A percentile compares a stretch with the other conserved stretches of the same genome.
phyloP scores from a whole-genome alignment of 2,797 vertebrate species.

The Tolypeutes matacus region DNA sequence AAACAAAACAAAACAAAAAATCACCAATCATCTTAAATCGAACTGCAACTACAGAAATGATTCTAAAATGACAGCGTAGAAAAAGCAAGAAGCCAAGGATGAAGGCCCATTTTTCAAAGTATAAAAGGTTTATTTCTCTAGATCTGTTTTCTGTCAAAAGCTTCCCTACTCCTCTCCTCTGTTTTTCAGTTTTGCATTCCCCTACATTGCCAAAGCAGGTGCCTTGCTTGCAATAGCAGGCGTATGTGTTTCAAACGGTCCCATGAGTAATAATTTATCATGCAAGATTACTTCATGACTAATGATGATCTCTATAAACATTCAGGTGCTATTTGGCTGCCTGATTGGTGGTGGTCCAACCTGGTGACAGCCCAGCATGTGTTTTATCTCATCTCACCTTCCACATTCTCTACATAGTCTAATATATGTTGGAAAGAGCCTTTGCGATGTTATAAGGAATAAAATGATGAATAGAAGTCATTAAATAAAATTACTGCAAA shows the following conservation, averaged over 20 bases:
- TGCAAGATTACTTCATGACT: constrained; percentile 78
- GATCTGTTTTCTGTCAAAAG: constrained; percentile 56
- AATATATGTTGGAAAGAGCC: constrained; percentile 43
- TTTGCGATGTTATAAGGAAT: constrained; percentile 72
- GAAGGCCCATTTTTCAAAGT: neutral
- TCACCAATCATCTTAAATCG: neutral
- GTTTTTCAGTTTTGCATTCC: constrained; percentile 40
- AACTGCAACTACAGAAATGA: neutral
- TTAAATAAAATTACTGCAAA: constrained; percentile 81
- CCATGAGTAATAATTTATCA: constrained; percentile 59
- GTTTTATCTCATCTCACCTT: constrained; percentile 83
- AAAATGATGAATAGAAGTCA: constrained; percentile 79
- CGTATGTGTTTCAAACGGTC: constrained; percentile 69
- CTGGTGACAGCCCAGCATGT: constrained; percentile 74
- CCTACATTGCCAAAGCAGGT: constrained; percentile 68
- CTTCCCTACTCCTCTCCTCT: neutral
- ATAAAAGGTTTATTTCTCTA: neutral
- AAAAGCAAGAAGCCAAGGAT: neutral
- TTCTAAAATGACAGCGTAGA: constrained; percentile 13
- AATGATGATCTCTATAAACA: constrained; percentile 81
- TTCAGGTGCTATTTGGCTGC: constrained; percentile 72
- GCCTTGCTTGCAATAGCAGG: neutral
- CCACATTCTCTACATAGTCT: constrained; percentile 46
- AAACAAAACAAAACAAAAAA: neutral
- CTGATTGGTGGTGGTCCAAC: constrained; percentile 83